phyloP scores from a whole-genome alignment of 2,888 invertebrate genomes.

The Rhopalosiphum nymphaeae region DNA sequence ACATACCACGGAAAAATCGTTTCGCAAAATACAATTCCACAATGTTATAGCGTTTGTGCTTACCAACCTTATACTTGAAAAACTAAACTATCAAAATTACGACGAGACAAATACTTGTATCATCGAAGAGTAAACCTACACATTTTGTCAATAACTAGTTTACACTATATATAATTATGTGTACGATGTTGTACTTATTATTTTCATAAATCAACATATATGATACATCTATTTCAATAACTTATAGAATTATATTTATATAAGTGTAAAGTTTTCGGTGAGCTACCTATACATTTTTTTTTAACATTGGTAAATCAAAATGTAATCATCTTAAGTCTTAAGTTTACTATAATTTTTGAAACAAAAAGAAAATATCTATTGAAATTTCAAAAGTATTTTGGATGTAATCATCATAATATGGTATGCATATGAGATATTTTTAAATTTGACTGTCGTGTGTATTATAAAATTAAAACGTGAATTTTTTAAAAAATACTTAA shows the following conservation, averaged over 20 bases:
- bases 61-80: neutral
- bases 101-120: constrained; percentile 15
- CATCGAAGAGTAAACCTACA: neutral
- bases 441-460: neutral
- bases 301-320: neutral
- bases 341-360: neutral
- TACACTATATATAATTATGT: neutral
- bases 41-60: neutral
- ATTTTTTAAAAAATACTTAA: neutral
- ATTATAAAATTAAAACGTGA: neutral
- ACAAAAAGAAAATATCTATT: neutral
- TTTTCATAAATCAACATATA: neutral
- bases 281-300: neutral
- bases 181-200: neutral
- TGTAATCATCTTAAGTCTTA: neutral
- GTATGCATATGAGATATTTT: neutral
- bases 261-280: neutral
- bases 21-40: constrained; percentile 12
- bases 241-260: neutral
- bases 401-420: neutral
- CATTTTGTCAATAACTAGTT: constrained; percentile 39
- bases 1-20: constrained; percentile 13
- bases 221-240: neutral
- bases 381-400: neutral
- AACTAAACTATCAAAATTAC: constrained; percentile 10